Evolutionary conservation across 1,140 invertebrate genomes (phyloP).

Genomic region (Micrasema minimum): DNA sequence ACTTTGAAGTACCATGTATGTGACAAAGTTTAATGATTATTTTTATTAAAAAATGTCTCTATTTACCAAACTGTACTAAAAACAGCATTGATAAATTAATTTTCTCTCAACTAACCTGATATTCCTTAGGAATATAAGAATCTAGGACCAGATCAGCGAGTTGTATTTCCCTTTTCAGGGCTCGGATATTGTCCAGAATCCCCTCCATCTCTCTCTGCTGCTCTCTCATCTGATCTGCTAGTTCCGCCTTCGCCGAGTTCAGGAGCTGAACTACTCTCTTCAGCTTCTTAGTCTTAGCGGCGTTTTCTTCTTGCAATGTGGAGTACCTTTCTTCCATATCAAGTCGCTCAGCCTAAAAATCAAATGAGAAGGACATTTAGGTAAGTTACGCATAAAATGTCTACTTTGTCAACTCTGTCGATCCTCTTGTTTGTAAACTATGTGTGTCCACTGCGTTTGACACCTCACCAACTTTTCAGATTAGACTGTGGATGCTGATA

Average conservation of each 20-base stretch:
- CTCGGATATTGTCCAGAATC: constrained; percentile 90
- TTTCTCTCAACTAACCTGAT: constrained; percentile 69
- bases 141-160: constrained; percentile 88
- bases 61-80: no score
- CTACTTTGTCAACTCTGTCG: no score
- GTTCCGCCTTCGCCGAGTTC: constrained; percentile 85
- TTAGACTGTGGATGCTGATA: no score
- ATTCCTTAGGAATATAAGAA: constrained; percentile 92
- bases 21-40: no score
- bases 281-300: constrained; percentile 92
- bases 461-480: no score
- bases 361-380: no score
- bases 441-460: no score
- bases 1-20: no score
- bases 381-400: no score
- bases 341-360: constrained; percentile 81
- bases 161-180: constrained; percentile 90
- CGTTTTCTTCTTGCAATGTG: constrained; percentile 91
- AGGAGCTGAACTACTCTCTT: constrained; percentile 87
- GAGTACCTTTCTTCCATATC: constrained; percentile 98
- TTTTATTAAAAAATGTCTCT: no score
- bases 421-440: no score
- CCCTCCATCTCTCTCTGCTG: constrained; percentile 97
- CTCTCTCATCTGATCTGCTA: constrained; percentile 90
- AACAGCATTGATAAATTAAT: no score